phyloP scores from a whole-genome alignment of 1,140 invertebrate genomes.

The Bathynomus jamesi region DNA sequence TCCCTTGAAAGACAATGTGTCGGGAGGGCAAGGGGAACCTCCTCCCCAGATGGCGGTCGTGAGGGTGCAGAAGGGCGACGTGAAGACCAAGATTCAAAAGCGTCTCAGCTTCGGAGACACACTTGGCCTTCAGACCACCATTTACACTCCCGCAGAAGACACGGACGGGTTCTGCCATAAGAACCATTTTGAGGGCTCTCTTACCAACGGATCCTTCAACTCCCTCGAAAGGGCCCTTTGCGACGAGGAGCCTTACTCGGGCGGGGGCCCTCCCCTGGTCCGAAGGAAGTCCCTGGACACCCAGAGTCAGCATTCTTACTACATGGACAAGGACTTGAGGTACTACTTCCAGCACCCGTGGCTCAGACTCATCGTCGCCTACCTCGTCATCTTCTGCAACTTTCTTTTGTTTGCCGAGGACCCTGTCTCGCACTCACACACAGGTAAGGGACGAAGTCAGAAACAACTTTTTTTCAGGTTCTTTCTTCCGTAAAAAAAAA shows the following conservation, averaged over 20 bases:
- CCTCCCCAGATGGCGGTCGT: constrained; percentile 12
- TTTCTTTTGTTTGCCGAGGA: constrained; percentile 54
- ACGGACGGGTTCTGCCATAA: constrained; percentile 37
- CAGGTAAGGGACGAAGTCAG: constrained; percentile 38
- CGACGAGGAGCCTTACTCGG: constrained; percentile 22
- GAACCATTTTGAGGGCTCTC: constrained; percentile 12
- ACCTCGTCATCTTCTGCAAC: constrained; percentile 52
- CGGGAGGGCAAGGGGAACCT: constrained; percentile 18
- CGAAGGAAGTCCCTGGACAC: constrained; percentile 36
- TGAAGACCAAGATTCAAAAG: constrained; percentile 34
- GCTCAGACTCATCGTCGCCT: constrained; percentile 48
- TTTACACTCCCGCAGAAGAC: constrained; percentile 37
- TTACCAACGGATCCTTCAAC: constrained; percentile 18
- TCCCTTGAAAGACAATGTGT: constrained; percentile 19
- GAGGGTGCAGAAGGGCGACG: constrained; percentile 28
- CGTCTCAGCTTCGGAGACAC: constrained; percentile 31
- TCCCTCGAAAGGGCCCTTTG: constrained; percentile 20
- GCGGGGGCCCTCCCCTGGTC: constrained; percentile 27
- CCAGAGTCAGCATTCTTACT: constrained; percentile 41
- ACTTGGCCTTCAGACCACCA: constrained; percentile 25
- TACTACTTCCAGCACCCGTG: constrained; percentile 55
- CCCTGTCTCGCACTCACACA: constrained; percentile 51
- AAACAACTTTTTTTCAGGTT: too few relatives aligned
- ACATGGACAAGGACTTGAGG: constrained; percentile 48
- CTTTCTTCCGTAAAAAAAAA: too few relatives aligned